Percentiles rank a stretch among this genome's conserved stretches.
Conservation (phyloP, 2,888 invertebrate genomes). For the Eupithecia centaureata region DNA sequence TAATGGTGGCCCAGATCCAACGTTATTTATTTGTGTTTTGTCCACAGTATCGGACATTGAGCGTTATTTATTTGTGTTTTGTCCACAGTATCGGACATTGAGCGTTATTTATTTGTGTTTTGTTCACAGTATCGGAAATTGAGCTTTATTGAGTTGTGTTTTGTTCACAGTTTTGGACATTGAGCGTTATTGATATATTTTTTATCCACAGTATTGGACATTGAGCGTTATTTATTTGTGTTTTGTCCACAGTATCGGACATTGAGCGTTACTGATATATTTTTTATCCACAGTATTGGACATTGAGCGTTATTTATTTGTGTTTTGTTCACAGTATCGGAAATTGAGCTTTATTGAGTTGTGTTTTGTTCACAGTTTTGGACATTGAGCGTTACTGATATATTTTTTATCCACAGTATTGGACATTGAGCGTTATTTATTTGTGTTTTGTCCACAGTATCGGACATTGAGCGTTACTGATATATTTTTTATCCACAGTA, state of each 20-base stretch:
- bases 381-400: conserved; percentile 86
- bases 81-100: conserved; percentile 91
- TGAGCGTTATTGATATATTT: conserved; percentile 68
- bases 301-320: conserved; percentile 82
- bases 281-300: conserved; percentile 88
- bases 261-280: conserved; percentile 80
- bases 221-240: conserved; percentile 78
- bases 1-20: too few species aligned
- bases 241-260: conserved; percentile 88
- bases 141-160: conserved; percentile 67
- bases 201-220: conserved; percentile 89
- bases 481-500: conserved; percentile 83
- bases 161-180: conserved; percentile 90
- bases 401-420: conserved; percentile 85
- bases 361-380: conserved; percentile 86
- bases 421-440: conserved; percentile 86
- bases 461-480: conserved; percentile 87
- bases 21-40: conserved; percentile 37
- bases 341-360: conserved; percentile 84
- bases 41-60: conserved; percentile 92
- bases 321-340: conserved; percentile 87
- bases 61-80: conserved; percentile 47
- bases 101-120: conserved; percentile 58
- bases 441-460: conserved; percentile 85
- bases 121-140: conserved; percentile 90